Evolutionary conservation across 2,113 vertebrate species (phyloP), one percentile per base, ranked within the genome.

Genomic region (Terrapene triunguis): DNA sequence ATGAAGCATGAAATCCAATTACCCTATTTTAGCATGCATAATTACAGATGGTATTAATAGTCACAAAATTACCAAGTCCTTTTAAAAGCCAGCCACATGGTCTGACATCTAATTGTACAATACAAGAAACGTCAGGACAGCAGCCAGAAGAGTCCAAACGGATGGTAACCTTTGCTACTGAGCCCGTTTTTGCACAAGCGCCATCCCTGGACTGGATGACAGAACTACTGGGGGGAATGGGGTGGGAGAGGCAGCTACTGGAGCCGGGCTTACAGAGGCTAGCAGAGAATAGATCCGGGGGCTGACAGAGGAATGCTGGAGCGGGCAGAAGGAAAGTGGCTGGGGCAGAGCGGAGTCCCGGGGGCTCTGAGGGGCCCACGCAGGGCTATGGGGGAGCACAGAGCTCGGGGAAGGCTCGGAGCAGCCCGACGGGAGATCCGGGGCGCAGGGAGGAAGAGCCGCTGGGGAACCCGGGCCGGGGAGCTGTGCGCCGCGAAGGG

Each of bases 261-360:
- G 22, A 5, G 62, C 1, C 19, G 1, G 54, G 42, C 0, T 0
- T 4, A 35, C 35, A 24, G 42, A 6, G 74, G 32, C 35, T 2
- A 69, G 44, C 42, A 25, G 74, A 9, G 44, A 47, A 47, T 8
- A 47, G 74, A 24, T 5, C 5, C 4, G 48, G 50, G 38, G 51
- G n/a, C 51, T 9, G 53, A 9, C 51, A 6, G 35, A 38, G 22
- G 10, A 6, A 13, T 12, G 21, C 19, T 4, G 21, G 51, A 13
- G n/a, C 35, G 50, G 50, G 9, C 17, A 11, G 47, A 32, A 25
- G 78, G 44, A 10, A 8, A 24, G 6, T 14, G 7, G 22, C 22
- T 42, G 4, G 8, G 38, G 21, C 50, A 35, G 5, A 59, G 48
- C 51, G 8, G 12, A 14, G 74, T 9, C 44, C 59, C 51, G 5